Evolutionary conservation across 2,797 vertebrate species (phyloP).

Genomic region (Manis javanica): DNA sequence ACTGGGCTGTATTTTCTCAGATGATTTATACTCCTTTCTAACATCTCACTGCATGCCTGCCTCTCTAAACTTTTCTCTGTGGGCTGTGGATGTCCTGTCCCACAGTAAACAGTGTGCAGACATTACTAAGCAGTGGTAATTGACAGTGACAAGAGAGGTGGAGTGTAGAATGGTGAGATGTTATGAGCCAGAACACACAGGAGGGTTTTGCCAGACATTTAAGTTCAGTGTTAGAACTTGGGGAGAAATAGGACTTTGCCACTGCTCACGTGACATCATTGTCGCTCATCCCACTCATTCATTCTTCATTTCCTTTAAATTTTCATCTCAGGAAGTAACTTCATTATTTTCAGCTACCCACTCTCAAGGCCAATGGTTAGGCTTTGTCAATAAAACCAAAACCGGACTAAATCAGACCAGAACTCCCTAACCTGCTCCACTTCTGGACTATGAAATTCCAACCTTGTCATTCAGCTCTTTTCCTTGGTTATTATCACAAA

Average conservation of each 20-base stretch:
- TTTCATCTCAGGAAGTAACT: constrained; percentile 14
- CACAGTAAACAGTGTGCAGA: background rate
- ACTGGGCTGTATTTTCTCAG: background rate
- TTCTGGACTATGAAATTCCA: constrained; percentile 23
- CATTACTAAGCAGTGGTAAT: too few species aligned
- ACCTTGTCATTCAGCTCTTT: background rate
- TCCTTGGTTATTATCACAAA: background rate
- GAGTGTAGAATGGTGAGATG: background rate
- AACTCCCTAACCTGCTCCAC: background rate
- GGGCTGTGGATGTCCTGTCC: background rate
- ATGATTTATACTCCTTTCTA: background rate
- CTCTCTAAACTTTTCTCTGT: background rate
- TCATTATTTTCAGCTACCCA: background rate
- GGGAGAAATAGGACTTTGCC: background rate
- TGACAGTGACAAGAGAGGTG: background rate
- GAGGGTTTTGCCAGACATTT: background rate
- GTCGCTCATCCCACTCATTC: background rate
- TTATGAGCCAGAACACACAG: background rate
- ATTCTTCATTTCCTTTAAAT: background rate
- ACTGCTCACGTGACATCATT: background rate
- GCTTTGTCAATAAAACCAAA: background rate
- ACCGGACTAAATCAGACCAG: background rate
- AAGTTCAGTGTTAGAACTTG: background rate
- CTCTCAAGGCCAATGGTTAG: background rate
- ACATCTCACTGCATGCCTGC: background rate